These are phyloP conservation scores for Drosophila melanica DNA, from an alignment of 1,140 invertebrate species.

Conservation along the genomic window DNA sequence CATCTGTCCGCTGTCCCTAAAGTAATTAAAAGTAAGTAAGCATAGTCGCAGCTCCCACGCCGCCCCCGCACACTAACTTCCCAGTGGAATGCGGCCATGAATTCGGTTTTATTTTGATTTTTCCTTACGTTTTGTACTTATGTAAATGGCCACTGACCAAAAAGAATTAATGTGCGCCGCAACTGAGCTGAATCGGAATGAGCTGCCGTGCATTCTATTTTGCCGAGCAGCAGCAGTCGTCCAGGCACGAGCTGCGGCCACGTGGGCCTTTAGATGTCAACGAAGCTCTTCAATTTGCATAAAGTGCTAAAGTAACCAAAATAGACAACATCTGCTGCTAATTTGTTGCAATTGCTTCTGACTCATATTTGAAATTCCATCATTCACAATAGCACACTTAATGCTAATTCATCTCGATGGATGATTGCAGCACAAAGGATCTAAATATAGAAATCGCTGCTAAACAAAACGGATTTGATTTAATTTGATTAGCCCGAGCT, in stretches of 20 bases:
- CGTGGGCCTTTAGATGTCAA: conserved; percentile 37
- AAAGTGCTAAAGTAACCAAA: conserved; percentile 41
- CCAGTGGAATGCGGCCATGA: conserved; percentile 22
- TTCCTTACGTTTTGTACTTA: conserved; percentile 52
- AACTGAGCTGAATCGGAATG: conserved; percentile 77
- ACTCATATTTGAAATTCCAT: conserved; percentile 2
- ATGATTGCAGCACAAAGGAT: not conserved
- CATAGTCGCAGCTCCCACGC: conserved; percentile 39
- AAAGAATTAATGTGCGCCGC: conserved; percentile 71
- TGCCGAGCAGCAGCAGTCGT: not conserved
- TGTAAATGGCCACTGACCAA: conserved; percentile 72
- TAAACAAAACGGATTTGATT: conserved; percentile 40
- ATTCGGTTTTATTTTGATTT: conserved; percentile 36
- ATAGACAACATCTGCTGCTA: conserved; percentile 24
- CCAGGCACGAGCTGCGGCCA: conserved; percentile 16
- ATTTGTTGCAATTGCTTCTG: conserved; percentile 26
- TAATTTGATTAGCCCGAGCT: conserved; percentile 41
- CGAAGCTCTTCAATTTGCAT: conserved; percentile 59
- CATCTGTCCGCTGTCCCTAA: conserved; percentile 64
- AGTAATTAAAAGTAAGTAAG: conserved; percentile 81
- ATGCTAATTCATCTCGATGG: not conserved
- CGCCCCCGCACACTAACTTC: not conserved
- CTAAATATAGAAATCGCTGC: conserved; percentile 30
- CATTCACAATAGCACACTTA: not conserved
- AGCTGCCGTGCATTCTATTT: conserved; percentile 31